Evolutionary conservation across 2,888 invertebrate species (phyloP).

Genomic region (Drosophila fulvimacula): DNA sequence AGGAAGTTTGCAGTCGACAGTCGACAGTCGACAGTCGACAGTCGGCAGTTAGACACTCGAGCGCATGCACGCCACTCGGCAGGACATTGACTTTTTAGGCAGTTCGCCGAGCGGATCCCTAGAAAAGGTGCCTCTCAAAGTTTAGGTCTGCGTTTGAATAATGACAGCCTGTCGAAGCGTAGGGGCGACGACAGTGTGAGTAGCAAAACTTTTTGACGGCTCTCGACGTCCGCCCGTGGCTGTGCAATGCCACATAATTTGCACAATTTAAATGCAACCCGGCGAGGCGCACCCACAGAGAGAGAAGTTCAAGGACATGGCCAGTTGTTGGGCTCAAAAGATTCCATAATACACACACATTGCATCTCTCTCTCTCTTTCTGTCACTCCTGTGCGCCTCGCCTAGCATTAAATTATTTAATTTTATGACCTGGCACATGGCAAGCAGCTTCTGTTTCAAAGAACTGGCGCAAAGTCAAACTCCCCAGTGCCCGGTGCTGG

Average conservation of each 20-base stretch:
- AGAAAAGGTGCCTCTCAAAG: slow-evolving; percentile 49
- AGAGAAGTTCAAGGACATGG: slow-evolving; percentile 66
- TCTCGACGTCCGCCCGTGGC: slow-evolving; percentile 26
- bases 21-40: slow-evolving; percentile 44
- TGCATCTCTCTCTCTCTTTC: not conserved
- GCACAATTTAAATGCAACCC: slow-evolving; percentile 66
- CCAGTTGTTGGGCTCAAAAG: slow-evolving; percentile 41
- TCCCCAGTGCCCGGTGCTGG: slow-evolving; percentile 27
- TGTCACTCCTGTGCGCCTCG: slow-evolving; percentile 35
- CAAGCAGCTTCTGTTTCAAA: slow-evolving; percentile 34
- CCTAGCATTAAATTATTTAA: slow-evolving; percentile 69
- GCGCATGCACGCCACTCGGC: slow-evolving; percentile 67
- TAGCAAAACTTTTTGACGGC: slow-evolving; percentile 61
- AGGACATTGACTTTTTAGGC: slow-evolving; percentile 73
- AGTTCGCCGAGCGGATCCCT: slow-evolving; percentile 42
- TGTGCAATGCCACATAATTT: slow-evolving; percentile 65
- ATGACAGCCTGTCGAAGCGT: slow-evolving; percentile 44
- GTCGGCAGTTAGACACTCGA: slow-evolving; percentile 66
- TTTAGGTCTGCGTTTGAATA: slow-evolving; percentile 65
- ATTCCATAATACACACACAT: slow-evolving; percentile 22
- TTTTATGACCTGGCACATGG: slow-evolving; percentile 58
- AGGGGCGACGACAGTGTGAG: not conserved
- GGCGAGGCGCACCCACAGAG: slow-evolving; percentile 23
- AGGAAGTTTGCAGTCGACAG: slow-evolving; percentile 57
- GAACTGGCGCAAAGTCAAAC: slow-evolving; percentile 44